Evolutionary conservation across 2,113 vertebrate genomes (phyloP).

Genomic region (Hyla sarda): DNA sequence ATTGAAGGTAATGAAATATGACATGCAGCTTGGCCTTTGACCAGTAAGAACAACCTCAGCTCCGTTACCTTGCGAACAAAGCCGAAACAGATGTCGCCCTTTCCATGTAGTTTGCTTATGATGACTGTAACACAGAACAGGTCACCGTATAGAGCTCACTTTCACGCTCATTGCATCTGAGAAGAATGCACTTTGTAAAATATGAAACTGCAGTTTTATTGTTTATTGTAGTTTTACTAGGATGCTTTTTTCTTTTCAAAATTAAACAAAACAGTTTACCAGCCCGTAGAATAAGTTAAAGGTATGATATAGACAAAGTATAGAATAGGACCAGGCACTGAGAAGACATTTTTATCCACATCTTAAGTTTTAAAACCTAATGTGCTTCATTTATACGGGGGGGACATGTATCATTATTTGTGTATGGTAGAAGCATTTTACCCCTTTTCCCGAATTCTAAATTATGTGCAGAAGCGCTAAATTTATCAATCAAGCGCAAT

Average conservation of each 20-base stretch:
- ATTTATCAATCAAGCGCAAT: too few species aligned
- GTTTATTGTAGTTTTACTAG: background rate
- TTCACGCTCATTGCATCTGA: slow-evolving; percentile 61
- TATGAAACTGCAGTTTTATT: too few species aligned
- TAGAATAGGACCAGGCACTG: background rate
- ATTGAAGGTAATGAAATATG: slow-evolving; percentile 85
- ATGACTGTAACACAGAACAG: slow-evolving; percentile 67
- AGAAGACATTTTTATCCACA: background rate
- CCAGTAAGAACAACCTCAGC: slow-evolving; percentile 74
- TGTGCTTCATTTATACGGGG: background rate
- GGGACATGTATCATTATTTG: too few species aligned
- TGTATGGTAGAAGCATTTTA: too few species aligned
- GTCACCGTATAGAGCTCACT: slow-evolving; percentile 63
- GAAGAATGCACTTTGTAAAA: slow-evolving; percentile 37
- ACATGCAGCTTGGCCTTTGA: slow-evolving; percentile 82
- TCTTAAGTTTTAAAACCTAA: background rate
- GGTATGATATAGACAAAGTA: background rate
- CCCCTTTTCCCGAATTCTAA: too few species aligned
- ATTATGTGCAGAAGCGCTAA: too few species aligned
- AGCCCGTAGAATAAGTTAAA: background rate
- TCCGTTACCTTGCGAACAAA: slow-evolving; percentile 76
- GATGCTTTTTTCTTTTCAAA: background rate
- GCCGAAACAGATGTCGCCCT: slow-evolving; percentile 78
- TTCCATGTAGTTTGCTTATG: slow-evolving; percentile 69
- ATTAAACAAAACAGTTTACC: background rate